Evolutionary conservation across 2,888 invertebrate species (phyloP).

Genomic region (Apeira syringaria): DNA sequence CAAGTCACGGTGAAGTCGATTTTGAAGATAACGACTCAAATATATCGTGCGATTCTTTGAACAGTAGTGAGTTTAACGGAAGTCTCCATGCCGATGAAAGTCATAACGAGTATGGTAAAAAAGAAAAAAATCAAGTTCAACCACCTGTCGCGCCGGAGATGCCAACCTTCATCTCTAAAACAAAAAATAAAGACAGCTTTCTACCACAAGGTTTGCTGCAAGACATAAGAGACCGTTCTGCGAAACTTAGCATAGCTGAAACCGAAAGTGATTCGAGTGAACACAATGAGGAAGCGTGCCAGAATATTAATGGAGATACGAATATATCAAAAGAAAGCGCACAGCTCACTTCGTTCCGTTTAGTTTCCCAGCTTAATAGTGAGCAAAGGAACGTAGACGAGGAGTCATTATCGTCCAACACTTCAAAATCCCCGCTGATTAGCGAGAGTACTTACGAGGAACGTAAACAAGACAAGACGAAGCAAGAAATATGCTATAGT

Average conservation of each 20-base stretch:
- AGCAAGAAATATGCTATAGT: constrained; percentile 73
- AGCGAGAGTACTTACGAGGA: constrained; percentile 88
- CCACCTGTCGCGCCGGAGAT: constrained; percentile 63
- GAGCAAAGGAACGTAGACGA: constrained; percentile 56
- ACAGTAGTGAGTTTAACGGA: constrained; percentile 86
- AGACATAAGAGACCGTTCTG: constrained; percentile 87
- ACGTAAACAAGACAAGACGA: constrained; percentile 78
- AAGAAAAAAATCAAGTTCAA: constrained; percentile 62
- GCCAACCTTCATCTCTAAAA: constrained; percentile 53
- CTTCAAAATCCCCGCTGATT: constrained; percentile 75
- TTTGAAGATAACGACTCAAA: constrained; percentile 90
- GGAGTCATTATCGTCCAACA: constrained; percentile 54
- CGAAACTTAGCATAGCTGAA: constrained; percentile 75
- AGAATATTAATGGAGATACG: constrained; percentile 75
- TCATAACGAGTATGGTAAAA: constrained; percentile 68
- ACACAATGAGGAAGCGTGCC: constrained; percentile 59
- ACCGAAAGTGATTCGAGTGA: constrained; percentile 68
- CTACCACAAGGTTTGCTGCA: constrained; percentile 87
- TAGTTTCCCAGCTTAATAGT: constrained; percentile 77
- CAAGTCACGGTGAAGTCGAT: constrained; percentile 86
- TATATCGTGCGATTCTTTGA: constrained; percentile 92
- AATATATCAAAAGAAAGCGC: constrained; percentile 77
- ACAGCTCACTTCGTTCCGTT: constrained; percentile 77
- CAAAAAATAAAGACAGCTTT: constrained; percentile 74
- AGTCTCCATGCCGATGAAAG: constrained; percentile 78